phyloP scores from a whole-genome alignment of 2,113 vertebrate genomes.

The Otocyon megalotis region DNA sequence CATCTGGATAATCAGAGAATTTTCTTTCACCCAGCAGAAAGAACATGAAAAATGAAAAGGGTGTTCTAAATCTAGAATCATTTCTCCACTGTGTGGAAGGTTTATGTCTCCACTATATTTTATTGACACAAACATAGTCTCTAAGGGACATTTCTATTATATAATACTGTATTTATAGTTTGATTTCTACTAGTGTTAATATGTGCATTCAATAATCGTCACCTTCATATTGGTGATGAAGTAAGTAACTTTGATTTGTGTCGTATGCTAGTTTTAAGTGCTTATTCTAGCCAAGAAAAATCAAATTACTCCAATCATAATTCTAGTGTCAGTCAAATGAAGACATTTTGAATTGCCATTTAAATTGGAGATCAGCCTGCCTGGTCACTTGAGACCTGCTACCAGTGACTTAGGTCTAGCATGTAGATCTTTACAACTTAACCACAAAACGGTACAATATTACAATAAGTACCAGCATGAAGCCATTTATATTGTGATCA shows the following conservation, averaged over 20 bases:
- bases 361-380: neutral
- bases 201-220: neutral
- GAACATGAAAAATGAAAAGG: neutral
- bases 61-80: neutral
- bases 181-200: neutral
- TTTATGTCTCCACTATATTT: neutral
- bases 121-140: neutral
- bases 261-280: neutral
- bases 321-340: neutral
- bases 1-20: conserved; percentile 38
- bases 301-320: neutral
- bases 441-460: neutral
- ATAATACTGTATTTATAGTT: neutral
- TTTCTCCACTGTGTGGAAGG: neutral
- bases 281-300: neutral
- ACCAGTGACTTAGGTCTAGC: neutral
- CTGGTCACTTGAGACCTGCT: neutral
- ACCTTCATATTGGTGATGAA: neutral
- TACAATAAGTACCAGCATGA: neutral
- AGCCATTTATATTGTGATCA: neutral
- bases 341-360: neutral
- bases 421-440: neutral
- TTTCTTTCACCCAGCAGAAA: conserved; percentile 13
- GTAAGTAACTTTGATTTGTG: neutral
- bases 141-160: neutral